Conservation (phyloP, 1,140 invertebrate species). For the Neodiprion lecontei region DNA sequence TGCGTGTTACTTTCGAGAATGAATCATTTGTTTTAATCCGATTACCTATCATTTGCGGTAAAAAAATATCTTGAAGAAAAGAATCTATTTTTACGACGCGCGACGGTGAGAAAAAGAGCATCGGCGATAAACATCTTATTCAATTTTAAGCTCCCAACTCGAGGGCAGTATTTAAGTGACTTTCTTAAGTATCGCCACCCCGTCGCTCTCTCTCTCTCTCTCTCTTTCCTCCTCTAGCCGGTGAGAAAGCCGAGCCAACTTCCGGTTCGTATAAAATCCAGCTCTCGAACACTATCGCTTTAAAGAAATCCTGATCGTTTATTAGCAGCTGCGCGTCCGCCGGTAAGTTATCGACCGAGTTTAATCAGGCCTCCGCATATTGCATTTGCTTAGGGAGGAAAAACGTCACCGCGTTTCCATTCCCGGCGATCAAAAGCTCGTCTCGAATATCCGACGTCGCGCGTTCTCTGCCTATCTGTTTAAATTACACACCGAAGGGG, state of each 20-base stretch:
- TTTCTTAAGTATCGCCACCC: not conserved
- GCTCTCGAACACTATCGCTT: not conserved
- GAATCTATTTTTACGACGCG: too few species aligned
- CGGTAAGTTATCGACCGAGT: constrained; percentile 32
- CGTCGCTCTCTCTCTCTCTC: not conserved
- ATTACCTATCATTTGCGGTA: too few species aligned
- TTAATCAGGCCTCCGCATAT: constrained; percentile 34
- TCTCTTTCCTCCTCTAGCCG: not conserved
- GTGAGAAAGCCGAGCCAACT: not conserved
- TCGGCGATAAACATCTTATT: constrained; percentile 4
- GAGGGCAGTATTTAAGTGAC: constrained; percentile 7
- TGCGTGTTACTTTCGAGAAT: too few species aligned
- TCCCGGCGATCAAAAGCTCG: too few species aligned
- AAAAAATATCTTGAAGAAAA: too few species aligned
- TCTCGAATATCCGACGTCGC: too few species aligned
- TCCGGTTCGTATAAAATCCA: constrained; percentile 1
- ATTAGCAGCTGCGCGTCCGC: not conserved
- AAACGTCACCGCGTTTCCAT: too few species aligned
- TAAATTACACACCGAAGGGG: too few species aligned
- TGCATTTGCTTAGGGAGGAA: constrained; percentile 16
- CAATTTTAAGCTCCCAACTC: not conserved
- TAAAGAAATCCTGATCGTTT: not conserved
- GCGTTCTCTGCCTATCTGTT: too few species aligned
- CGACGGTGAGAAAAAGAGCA: not conserved
- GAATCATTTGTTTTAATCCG: too few species aligned